Evolutionary conservation across 2,113 vertebrate species (phyloP), one percentile per base, ranked within the genome.

Genomic region (Nestor notabilis): DNA sequence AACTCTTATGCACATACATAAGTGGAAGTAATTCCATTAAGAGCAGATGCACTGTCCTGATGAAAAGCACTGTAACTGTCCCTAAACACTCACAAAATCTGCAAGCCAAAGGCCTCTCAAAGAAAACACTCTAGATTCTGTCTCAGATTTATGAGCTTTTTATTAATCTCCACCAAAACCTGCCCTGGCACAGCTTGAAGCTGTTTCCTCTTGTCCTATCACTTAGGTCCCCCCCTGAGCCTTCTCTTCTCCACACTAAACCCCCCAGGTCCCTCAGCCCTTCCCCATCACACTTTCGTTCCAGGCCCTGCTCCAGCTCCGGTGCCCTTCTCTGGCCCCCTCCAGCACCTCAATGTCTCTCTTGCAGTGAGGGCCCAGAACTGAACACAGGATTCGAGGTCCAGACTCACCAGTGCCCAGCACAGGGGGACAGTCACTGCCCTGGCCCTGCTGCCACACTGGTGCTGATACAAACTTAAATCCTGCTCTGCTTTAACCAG

Each of bases 1-100:
- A 77, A 61, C 58, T 50, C 65, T 87, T 87, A 35, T 11, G 37
- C 39, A 91, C 43, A 29, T 16, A 60, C 70, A 55, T 29, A 79
- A 91, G 60, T 7, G 15, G 35, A 89, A 93, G 56, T 7, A 82
- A 94, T 95, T 94, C 83, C 61, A 76, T 50, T 95, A 93, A 91
- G 78, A 93, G 85, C 37, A 18, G 84, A 79, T n/a, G 50, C 66
- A 24, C 52, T 83, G 65, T 68, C 90, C 74, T 56, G 44, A 83
- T 68, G 61, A 91, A 87, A 94, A 89, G 84, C 43, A 35, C 18
- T 68, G 1, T 69, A 33, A 33, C 37, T 50, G 24, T 82, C 78
- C 81, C 78, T 33, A 87, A 94, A 79, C 24, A 35, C 44, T 52
- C 13, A 7, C 49, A 89, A 87, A 61, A 63, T 56, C 70, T 52